These are phyloP conservation scores for Anthopleura sola DNA, from an alignment of 64 coral and sea anemone genomes.

Conservation along the genomic window DNA sequence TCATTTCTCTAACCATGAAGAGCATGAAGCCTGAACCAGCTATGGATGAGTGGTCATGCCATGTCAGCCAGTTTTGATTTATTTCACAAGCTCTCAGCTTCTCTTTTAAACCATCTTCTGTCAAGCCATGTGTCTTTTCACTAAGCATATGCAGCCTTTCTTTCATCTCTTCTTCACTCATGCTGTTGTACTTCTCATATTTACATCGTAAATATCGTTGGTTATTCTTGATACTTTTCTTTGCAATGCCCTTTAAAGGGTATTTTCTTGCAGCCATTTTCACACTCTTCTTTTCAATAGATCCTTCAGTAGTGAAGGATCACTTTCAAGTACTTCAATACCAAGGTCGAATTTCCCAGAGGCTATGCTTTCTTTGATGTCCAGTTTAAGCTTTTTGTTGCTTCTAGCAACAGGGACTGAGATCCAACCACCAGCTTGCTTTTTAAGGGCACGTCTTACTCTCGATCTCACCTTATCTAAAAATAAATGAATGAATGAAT, in stretches of 20 bases:
- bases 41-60: conserved; percentile 41
- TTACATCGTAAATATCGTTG: background rate
- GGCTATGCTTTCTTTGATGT: background rate
- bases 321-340: background rate
- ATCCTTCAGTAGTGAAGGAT: conserved; percentile 3
- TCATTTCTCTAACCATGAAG: conserved; percentile 17
- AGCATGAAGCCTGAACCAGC: conserved; percentile 45
- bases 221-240: background rate
- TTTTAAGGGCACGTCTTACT: conserved; percentile 9
- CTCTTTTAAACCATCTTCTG: background rate
- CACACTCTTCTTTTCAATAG: conserved; percentile 1
- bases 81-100: background rate
- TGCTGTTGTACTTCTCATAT: background rate
- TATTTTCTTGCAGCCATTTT: conserved; percentile 27
- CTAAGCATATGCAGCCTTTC: too few species aligned
- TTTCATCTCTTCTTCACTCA: background rate
- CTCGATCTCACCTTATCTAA: too few species aligned
- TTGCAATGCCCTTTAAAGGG: conserved; percentile 14
- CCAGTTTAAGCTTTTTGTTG: background rate
- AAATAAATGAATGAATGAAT: too few species aligned
- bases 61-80: background rate
- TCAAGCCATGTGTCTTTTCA: background rate
- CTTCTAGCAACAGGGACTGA: conserved; percentile 11
- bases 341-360: conserved; percentile 19
- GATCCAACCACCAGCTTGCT: conserved; percentile 21